Conservation (phyloP, 2,888 invertebrate species). For the Agrilus cyanescens region DNA sequence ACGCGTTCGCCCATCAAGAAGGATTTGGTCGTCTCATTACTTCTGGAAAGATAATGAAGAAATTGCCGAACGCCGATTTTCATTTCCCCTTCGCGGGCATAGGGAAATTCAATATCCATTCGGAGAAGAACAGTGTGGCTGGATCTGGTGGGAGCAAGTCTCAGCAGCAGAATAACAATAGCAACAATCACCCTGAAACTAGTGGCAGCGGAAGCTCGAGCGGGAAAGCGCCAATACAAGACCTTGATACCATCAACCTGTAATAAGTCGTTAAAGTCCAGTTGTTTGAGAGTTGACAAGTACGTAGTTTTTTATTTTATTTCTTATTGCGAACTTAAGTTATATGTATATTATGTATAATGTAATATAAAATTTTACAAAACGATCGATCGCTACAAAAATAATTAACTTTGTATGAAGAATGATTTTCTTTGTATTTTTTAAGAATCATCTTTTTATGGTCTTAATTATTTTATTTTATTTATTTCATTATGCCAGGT, state of each 20-base stretch:
- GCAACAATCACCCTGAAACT: conserved; percentile 17
- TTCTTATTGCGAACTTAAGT: no score
- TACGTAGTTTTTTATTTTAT: neutral
- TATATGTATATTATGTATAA: no score
- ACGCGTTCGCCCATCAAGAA: conserved; percentile 97
- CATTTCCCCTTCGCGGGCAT: conserved; percentile 54
- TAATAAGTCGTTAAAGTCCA: conserved; percentile 2
- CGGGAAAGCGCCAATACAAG: conserved; percentile 55
- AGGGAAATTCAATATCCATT: conserved; percentile 36
- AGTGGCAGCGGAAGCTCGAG: conserved; percentile 10
- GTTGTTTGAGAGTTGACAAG: conserved; percentile 2
- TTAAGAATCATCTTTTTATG: no score
- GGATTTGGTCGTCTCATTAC: conserved; percentile 96
- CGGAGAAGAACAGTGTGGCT: conserved; percentile 23
- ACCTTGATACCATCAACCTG: conserved; percentile 57
- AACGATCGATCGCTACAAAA: no score
- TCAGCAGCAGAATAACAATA: conserved; percentile 6
- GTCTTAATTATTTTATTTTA: no score
- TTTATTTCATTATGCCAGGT: no score
- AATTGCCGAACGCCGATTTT: conserved; percentile 67
- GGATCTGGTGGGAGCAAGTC: conserved; percentile 14
- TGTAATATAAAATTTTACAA: no score
- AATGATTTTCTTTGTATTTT: no score
- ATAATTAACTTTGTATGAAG: no score
- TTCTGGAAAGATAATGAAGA: conserved; percentile 90